Evolutionary conservation across 2,888 invertebrate genomes (phyloP).

Genomic region (Magallana nippona): DNA sequence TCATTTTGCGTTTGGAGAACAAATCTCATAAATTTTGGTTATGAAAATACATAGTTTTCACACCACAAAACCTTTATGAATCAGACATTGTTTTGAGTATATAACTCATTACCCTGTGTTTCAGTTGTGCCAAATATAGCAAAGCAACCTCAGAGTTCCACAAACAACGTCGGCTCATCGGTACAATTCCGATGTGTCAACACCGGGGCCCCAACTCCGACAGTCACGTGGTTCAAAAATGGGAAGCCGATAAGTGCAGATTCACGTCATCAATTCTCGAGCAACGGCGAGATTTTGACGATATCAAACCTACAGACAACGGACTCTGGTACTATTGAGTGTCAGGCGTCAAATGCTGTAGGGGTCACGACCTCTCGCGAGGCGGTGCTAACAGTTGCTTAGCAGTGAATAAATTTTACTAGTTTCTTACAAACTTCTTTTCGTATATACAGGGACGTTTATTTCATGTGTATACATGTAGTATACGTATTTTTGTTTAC

Average conservation of each 20-base stretch:
- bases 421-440: no score
- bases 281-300: slow-evolving; percentile 6
- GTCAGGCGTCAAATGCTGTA: not conserved
- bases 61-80: no score
- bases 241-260: not conserved
- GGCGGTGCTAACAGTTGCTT: slow-evolving; percentile 6
- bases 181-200: slow-evolving; percentile 8
- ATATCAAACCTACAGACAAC: not conserved
- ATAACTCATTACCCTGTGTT: not conserved
- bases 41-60: no score
- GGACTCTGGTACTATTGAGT: slow-evolving; percentile 13
- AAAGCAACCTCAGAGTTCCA: slow-evolving; percentile 2
- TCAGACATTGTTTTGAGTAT: not conserved
- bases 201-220: not conserved
- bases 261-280: slow-evolving; percentile 7
- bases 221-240: slow-evolving; percentile 25
- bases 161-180: not conserved
- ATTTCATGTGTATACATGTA: no score
- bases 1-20: no score
- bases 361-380: not conserved
- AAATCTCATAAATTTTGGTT: no score
- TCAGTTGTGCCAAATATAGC: slow-evolving; percentile 18
- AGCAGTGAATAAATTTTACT: not conserved
- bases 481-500: no score
- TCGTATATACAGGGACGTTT: no score